Percentiles rank a stretch among this genome's conserved stretches.
These are phyloP conservation scores for Halcyon chelicuti DNA, from an alignment of 2,797 vertebrate species.

Conservation along the genomic window DNA sequence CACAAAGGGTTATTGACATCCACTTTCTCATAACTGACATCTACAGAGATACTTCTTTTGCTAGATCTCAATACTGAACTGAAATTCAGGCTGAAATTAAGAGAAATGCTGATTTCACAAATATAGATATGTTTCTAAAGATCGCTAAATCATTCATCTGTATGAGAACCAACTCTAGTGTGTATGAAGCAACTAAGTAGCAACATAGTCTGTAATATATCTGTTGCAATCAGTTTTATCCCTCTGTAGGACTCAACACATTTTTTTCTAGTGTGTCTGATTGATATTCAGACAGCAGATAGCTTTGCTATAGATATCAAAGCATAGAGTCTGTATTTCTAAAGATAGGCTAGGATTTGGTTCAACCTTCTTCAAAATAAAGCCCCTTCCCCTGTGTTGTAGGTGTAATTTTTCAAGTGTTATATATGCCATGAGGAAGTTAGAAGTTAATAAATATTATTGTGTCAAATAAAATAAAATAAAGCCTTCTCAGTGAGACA, in stretches of 20 bases:
- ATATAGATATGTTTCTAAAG: neutral
- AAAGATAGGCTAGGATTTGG: neutral
- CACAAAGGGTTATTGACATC: neutral
- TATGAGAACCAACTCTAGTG: neutral
- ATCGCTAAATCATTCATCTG: neutral
- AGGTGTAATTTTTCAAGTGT: slow-evolving; percentile 1
- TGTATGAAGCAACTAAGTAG: neutral
- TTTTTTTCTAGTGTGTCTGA: neutral
- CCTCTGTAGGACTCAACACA: neutral
- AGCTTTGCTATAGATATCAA: slow-evolving; percentile 10
- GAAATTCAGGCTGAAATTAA: neutral
- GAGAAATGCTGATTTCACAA: neutral
- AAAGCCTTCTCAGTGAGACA: slow-evolving; percentile 17
- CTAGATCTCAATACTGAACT: neutral
- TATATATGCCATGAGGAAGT: neutral
- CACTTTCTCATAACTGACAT: neutral
- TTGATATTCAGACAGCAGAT: slow-evolving; percentile 9
- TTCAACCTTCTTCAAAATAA: neutral
- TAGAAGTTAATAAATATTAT: slow-evolving; percentile 40
- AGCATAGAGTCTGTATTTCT: neutral
- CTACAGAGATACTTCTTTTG: neutral
- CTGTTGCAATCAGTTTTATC: neutral
- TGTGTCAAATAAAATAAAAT: slow-evolving; percentile 37
- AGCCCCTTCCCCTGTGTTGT: neutral
- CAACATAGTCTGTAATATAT: neutral